Conservation (phyloP, 37 sponge, comb jelly and placozoan species). For the Halichondria panicea region DNA sequence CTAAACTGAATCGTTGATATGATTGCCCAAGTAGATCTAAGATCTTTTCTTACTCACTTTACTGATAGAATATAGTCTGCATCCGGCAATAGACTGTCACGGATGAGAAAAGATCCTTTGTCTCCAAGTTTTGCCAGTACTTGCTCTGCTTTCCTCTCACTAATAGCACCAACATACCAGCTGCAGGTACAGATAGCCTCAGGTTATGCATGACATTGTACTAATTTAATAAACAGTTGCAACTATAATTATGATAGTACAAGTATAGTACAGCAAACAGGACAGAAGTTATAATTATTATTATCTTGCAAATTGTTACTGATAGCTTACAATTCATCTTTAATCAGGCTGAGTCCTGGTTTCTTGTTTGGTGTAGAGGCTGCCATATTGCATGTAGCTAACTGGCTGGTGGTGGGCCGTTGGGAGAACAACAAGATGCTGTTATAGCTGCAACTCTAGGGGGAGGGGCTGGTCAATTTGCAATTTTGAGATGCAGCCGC, state of each 20-base stretch:
- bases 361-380: background rate
- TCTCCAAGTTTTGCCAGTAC: constrained; percentile 16
- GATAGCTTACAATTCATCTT: constrained; percentile 19
- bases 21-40: too few relatives aligned
- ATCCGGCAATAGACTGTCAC: constrained; percentile 52
- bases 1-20: too few relatives aligned
- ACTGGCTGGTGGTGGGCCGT: too few relatives aligned
- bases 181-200: constrained; percentile 18
- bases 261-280: background rate
- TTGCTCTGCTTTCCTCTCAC: constrained; percentile 41
- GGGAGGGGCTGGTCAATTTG: too few relatives aligned
- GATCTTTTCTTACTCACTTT: too few relatives aligned
- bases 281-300: background rate
- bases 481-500: too few relatives aligned
- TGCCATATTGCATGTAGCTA: too few relatives aligned
- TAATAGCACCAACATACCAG: constrained; percentile 68
- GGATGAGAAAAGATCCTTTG: constrained; percentile 50
- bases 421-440: too few relatives aligned
- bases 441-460: too few relatives aligned
- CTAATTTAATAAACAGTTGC: too few relatives aligned
- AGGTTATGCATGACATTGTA: background rate
- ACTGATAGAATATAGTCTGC: constrained; percentile 65
- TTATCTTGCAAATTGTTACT: background rate
- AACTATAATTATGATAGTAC: too few relatives aligned
- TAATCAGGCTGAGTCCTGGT: constrained; percentile 16